Percentiles rank a stretch among this genome's conserved stretches.
phyloP scores from a whole-genome alignment of 2,797 vertebrate species.

The Enteromius trimaculatus region DNA sequence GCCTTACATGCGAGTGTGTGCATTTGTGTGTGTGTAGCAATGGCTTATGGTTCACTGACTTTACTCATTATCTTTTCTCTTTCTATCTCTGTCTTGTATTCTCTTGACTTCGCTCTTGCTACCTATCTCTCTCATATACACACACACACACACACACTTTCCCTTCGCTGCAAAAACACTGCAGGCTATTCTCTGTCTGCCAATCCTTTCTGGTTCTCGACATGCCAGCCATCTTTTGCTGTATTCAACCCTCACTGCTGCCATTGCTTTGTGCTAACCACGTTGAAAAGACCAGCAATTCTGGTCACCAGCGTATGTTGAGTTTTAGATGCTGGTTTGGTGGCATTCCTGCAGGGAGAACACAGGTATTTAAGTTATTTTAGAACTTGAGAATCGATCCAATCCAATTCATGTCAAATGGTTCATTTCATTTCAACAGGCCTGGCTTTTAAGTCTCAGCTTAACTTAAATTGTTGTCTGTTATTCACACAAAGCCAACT shows the following conservation, averaged over 20 bases:
- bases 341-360: not conserved
- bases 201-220: slow-evolving; percentile 29
- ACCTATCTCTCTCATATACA: slow-evolving; percentile 14
- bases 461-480: not conserved
- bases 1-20: slow-evolving; percentile 56
- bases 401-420: not conserved
- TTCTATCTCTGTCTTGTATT: slow-evolving; percentile 42
- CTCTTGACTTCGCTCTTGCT: slow-evolving; percentile 18
- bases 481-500: not conserved
- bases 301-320: slow-evolving; percentile 2
- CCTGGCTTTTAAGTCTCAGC: not conserved
- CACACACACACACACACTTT: not conserved
- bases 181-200: slow-evolving; percentile 37
- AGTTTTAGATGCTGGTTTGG: not conserved
- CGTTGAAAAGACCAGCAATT: not conserved
- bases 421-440: not conserved
- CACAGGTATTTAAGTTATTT: not conserved
- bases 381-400: not conserved
- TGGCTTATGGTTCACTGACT: slow-evolving; percentile 68
- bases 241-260: not conserved
- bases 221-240: slow-evolving; percentile 15
- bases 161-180: slow-evolving; percentile 41
- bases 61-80: slow-evolving; percentile 68
- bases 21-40: slow-evolving; percentile 46
- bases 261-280: not conserved